These are phyloP conservation scores for Pantherophis vulpinus DNA, from an alignment of 2,797 vertebrate species.

Conservation along the genomic window DNA sequence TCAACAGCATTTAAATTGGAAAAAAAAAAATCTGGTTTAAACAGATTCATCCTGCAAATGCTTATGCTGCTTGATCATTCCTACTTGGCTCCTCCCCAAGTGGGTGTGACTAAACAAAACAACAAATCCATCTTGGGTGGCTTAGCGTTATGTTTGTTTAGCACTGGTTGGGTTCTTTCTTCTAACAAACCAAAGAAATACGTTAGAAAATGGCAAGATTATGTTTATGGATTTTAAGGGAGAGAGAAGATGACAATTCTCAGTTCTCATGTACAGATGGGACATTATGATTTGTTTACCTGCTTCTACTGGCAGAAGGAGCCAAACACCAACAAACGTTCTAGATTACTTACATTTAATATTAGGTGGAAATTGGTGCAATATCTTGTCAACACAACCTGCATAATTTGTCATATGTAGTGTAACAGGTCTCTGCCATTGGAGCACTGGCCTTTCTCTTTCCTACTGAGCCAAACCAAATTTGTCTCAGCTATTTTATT, in stretches of 20 bases:
- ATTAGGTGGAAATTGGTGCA: neutral
- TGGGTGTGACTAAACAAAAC: neutral
- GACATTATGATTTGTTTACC: neutral
- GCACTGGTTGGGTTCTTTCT: neutral
- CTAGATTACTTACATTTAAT: neutral
- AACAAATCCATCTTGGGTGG: neutral
- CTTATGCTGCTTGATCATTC: neutral
- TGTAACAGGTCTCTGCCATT: neutral
- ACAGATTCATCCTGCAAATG: neutral
- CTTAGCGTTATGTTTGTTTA: neutral
- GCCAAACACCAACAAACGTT: neutral
- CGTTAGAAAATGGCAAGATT: neutral
- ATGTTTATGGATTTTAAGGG: neutral
- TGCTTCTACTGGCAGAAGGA: neutral
- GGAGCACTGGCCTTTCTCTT: fast-evolving
- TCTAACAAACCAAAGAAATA: neutral
- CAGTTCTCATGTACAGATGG: neutral
- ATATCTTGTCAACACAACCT: neutral
- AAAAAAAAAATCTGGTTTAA: neutral
- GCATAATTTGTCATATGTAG: neutral
- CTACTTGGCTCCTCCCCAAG: neutral
- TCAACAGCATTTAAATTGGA: neutral
- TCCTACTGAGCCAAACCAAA: constrained; percentile 9
- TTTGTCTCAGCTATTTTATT: neutral
- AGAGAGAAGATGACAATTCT: neutral